Base-by-base conservation (phyloP, 2,797 vertebrate species). In the Myotis daubentonii region DNA sequence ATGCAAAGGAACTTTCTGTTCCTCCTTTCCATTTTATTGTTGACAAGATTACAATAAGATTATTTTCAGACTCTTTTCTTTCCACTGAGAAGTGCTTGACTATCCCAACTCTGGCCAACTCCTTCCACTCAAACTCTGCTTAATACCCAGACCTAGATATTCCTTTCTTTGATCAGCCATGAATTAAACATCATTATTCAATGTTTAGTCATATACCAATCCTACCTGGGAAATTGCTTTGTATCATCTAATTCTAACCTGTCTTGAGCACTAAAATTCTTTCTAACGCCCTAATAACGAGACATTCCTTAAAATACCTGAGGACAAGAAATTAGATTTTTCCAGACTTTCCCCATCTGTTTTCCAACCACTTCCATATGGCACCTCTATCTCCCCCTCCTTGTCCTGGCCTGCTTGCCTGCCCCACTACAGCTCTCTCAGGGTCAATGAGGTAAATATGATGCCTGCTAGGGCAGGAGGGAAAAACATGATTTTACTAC, bases 241-340 rank as follows among this genome's bases (percentile, higher is more conserved):
- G 70, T 92, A 95, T 76, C 51, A 70, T 62, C 93, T 94, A 53
- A 87, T 82, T 3, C 44, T 89, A 92, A 62, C 84, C 86, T 89
- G 70, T 88, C 47, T 94, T 70, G 12, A 91, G 36, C n/a, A 70
- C 33, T 82, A 4, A 38, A 97, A 91, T 95, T 87, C 6, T 28
- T 95, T 89, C 60, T 75, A 96, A 94, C 55, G 70, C 91, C 82
- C 94, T 95, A 57, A 87, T 96, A 97, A 53, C 76, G 79, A 95
- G 79, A 90, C 47, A 97, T 95, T 97, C 60, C 79, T 97, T 83
- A 95, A 97, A 97, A 93, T 71, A 98, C 89, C 94, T 96, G 86
- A 98, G 89, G 95, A 94, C 87, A 96, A 95, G 90, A 97, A 82
- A 94, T 86, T 94, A 76, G 41, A 95, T 92, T 95, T 97, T 97